Percentiles rank a stretch among this genome's conserved stretches.
These are phyloP conservation scores for Nesogale talazaci DNA, from an alignment of 2,113 vertebrate species.

Conservation along the genomic window DNA sequence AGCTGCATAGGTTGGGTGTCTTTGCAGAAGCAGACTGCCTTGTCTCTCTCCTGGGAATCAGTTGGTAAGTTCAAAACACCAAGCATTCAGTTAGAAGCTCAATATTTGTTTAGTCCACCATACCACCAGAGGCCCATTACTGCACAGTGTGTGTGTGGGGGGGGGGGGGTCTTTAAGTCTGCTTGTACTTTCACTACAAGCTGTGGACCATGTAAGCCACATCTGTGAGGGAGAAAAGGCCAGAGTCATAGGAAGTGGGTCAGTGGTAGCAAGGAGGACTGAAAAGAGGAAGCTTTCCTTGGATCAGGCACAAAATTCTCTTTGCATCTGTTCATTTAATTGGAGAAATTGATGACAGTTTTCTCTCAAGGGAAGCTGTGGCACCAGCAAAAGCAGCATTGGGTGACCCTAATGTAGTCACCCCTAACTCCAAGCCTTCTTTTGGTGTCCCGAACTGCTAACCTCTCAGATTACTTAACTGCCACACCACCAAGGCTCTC, in stretches of 20 bases:
- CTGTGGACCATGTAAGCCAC: not conserved
- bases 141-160: too few species aligned
- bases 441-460: not conserved
- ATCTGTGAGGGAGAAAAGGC: not conserved
- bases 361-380: not conserved
- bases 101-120: too few species aligned
- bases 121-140: too few species aligned
- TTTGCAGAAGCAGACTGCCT: too few species aligned
- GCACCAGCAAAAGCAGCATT: not conserved
- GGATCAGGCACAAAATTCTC: not conserved
- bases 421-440: not conserved
- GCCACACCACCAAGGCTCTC: not conserved
- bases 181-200: not conserved
- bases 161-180: not conserved
- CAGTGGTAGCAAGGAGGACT: not conserved
- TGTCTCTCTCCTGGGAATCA: too few species aligned
- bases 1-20: too few species aligned
- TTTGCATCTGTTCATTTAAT: not conserved
- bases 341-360: constrained; percentile 2
- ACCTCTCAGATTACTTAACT: too few species aligned
- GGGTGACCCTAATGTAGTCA: not conserved
- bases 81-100: too few species aligned
- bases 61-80: too few species aligned
- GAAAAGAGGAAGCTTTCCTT: not conserved
- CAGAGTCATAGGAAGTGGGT: not conserved